These are phyloP conservation scores for Lerema accius DNA, from an alignment of 1,140 invertebrate genomes.

Conservation along the genomic window DNA sequence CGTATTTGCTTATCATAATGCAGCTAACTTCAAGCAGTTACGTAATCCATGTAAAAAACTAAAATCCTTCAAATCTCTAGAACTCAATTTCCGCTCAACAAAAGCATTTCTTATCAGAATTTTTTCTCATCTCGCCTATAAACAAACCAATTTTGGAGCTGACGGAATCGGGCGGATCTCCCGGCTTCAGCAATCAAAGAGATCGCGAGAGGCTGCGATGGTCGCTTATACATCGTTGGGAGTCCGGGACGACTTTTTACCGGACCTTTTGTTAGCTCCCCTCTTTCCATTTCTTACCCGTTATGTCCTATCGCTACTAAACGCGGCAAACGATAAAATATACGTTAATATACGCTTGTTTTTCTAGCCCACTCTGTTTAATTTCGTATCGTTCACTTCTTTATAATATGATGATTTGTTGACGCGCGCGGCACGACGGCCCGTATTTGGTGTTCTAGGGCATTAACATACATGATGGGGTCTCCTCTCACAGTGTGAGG, in stretches of 20 bases:
- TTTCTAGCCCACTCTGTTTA: too few relatives aligned
- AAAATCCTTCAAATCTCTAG: conserved; percentile 1
- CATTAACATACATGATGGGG: too few relatives aligned
- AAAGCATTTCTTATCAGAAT: conserved; percentile 24
- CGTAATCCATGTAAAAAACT: too few relatives aligned
- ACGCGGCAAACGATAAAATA: conserved; percentile 2
- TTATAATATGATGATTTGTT: too few relatives aligned
- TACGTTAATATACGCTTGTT: too few relatives aligned
- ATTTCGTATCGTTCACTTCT: too few relatives aligned
- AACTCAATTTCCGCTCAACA: background rate
- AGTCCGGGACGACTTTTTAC: conserved; percentile 43
- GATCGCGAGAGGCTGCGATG: conserved; percentile 46
- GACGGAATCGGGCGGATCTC: conserved; percentile 11
- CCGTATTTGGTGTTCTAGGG: too few relatives aligned
- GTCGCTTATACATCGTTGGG: conserved; percentile 46
- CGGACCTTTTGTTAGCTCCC: conserved; percentile 47
- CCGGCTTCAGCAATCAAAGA: conserved; percentile 45
- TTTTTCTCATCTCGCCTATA: conserved; percentile 21
- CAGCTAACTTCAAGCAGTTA: too few relatives aligned
- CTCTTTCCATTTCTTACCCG: conserved; percentile 10
- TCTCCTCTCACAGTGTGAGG: too few relatives aligned
- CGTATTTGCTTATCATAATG: too few relatives aligned
- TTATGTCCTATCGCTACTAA: background rate
- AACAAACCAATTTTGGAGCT: conserved; percentile 19
- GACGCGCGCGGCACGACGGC: too few relatives aligned